Percentiles rank a stretch among this genome's conserved stretches.
Evolutionary conservation across 2,888 invertebrate genomes (phyloP).

Genomic region (Gisinianus flammeolus): DNA sequence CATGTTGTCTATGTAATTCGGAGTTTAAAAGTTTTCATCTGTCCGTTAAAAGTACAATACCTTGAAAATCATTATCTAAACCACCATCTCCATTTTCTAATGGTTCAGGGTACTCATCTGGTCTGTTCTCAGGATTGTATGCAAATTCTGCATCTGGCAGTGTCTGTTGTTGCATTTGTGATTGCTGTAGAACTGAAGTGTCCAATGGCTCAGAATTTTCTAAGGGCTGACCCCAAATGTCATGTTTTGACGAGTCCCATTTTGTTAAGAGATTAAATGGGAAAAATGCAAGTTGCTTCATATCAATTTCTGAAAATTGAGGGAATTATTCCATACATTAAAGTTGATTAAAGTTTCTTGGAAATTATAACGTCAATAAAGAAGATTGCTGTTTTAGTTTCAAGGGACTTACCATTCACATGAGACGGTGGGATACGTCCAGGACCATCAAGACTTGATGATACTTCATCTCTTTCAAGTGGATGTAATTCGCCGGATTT

Average conservation of each 20-base stretch:
- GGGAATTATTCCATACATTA: no score
- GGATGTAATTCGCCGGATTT: conserved; percentile 45
- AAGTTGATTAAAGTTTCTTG: not conserved
- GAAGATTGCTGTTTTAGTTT: not conserved
- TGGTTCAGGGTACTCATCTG: conserved; percentile 47
- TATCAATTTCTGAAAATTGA: conserved; percentile 25
- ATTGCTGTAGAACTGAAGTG: not conserved
- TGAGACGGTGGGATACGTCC: conserved; percentile 35
- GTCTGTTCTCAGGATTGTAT: conserved; percentile 50
- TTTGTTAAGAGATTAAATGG: conserved; percentile 27
- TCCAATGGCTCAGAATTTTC: conserved; percentile 36
- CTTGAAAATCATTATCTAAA: conserved; percentile 15
- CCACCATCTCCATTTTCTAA: conserved; percentile 17
- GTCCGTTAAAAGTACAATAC: not conserved
- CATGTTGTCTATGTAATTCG: no score
- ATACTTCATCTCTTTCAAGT: conserved; percentile 35
- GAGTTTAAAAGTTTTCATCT: no score
- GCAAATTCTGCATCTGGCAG: conserved; percentile 39
- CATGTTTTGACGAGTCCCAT: conserved; percentile 42
- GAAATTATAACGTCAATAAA: not conserved
- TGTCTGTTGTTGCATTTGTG: not conserved
- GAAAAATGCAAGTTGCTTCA: conserved; percentile 24
- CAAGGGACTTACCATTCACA: conserved; percentile 41
- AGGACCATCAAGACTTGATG: conserved; percentile 6
- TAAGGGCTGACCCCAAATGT: conserved; percentile 49